phyloP scores from a whole-genome alignment of 2,797 vertebrate genomes.

The Potorous gilbertii region DNA sequence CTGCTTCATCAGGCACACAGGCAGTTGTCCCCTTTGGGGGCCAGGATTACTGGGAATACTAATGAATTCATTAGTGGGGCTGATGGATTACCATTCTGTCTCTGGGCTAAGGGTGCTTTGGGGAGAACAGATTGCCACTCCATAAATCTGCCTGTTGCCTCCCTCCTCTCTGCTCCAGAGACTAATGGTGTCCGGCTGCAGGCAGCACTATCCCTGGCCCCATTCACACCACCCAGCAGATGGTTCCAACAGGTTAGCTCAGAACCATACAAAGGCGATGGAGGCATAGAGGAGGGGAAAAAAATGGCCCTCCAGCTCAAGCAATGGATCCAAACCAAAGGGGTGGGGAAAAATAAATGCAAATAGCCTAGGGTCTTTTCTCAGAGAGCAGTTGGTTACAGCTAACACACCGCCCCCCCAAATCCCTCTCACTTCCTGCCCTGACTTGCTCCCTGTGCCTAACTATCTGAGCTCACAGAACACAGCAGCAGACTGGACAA shows the following conservation, averaged over 20 bases:
- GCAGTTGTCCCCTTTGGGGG: slow-evolving; percentile 57
- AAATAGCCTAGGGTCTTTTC: slow-evolving; percentile 53
- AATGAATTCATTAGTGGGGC: slow-evolving; percentile 84
- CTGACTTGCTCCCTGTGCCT: not conserved
- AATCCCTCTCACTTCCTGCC: not conserved
- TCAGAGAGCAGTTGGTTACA: slow-evolving; percentile 16
- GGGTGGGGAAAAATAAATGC: slow-evolving; percentile 49
- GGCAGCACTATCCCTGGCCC: slow-evolving; percentile 54
- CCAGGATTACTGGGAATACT: slow-evolving; percentile 82
- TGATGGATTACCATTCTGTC: slow-evolving; percentile 76
- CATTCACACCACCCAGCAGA: slow-evolving; percentile 72
- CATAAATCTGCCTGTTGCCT: slow-evolving; percentile 86
- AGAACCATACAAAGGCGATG: slow-evolving; percentile 69
- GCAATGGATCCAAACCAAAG: slow-evolving; percentile 19
- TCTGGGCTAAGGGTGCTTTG: slow-evolving; percentile 64
- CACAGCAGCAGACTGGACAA: slow-evolving; percentile 52
- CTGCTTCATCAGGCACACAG: slow-evolving; percentile 29
- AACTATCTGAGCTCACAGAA: slow-evolving; percentile 28
- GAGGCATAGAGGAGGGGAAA: slow-evolving; percentile 56
- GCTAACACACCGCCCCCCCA: not conserved
- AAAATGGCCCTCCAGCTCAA: slow-evolving; percentile 66
- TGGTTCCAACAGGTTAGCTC: slow-evolving; percentile 79
- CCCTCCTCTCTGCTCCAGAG: slow-evolving; percentile 65
- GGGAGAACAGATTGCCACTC: slow-evolving; percentile 83
- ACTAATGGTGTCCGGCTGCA: slow-evolving; percentile 61